phyloP scores from a whole-genome alignment of 2,113 vertebrate genomes.

The Charina bottae region DNA sequence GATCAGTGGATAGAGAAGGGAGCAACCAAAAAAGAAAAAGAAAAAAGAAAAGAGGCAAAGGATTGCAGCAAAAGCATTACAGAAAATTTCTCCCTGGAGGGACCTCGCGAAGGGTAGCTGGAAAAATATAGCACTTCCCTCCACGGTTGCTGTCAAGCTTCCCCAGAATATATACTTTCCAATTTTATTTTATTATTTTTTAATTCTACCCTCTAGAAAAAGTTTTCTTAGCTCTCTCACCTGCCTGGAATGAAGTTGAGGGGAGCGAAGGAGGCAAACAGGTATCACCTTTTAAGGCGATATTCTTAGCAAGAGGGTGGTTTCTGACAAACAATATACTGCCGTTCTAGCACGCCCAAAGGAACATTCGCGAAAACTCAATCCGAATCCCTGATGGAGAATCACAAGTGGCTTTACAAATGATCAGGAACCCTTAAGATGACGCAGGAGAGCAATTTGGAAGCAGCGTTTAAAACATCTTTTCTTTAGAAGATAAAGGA shows the following conservation, averaged over 20 bases:
- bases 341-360: neutral
- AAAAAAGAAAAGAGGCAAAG: neutral
- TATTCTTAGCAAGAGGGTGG: no score
- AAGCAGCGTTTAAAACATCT: neutral
- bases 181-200: conserved; percentile 36
- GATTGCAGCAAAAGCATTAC: neutral
- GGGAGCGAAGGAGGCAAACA: neutral
- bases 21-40: neutral
- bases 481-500: neutral
- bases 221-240: neutral
- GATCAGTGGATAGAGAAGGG: neutral
- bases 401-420: neutral
- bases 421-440: neutral
- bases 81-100: neutral
- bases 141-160: neutral
- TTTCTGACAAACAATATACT: neutral
- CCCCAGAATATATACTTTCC: neutral
- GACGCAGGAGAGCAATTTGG: neutral
- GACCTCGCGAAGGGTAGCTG: neutral
- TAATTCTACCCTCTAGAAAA: conserved; percentile 40
- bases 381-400: neutral
- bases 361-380: neutral
- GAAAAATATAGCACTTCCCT: rapidly evolving
- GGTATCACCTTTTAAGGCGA: neutral
- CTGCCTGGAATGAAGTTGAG: neutral